Base-by-base conservation (phyloP, 2,888 invertebrate species). In the Zele albiditarsus region DNA sequence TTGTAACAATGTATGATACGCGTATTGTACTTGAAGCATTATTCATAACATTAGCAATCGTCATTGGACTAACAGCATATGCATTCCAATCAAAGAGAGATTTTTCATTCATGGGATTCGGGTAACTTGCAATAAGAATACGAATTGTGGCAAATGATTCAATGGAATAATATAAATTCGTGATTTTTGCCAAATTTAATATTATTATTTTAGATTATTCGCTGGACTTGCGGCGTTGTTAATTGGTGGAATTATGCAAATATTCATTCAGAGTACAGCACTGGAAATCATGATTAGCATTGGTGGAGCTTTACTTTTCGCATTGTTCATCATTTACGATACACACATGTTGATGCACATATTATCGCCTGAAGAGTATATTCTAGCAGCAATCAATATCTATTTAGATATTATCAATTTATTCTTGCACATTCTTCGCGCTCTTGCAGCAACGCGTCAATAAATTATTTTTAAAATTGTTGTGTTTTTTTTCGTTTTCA, bases 401-500 rank as follows among this genome's bases (percentile, higher is more conserved):
- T 97, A 97, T 88, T 91, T 97, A 90, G 97, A 97, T 85, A 95
- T 97, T 76, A 91, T 97, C 80, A 97, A 97, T 89, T 90, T 97
- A 79, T 97, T 97, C 90, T 85, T 96, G 23, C 93, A 95, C 87
- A 94, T 96, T 81, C 91, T 97, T 74, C 92, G 95, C 76, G 93
- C 95, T 81, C 90, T 97, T 79, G 92, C 92, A 76, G 93, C 92
- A 73, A 78, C 92, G 46, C 92, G 81, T 31, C 81, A 85, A 71
- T 85, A 84, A 83, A 60, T 53, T 16, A 38, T n/a, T n/a, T n/a
- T n/a, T n/a, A n/a, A n/a, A n/a, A n/a, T n/a, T n/a, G n/a, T n/a
- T 60, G 4, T 3, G 6, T 25, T 16, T 60, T 27, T 27, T 31
- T 62, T 31, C 31, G 16, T 31, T n/a, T 14, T 27, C 16, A 12